Evolutionary conservation across 2,797 vertebrate genomes (phyloP), one percentile per base, ranked within the genome.

Genomic region (Dermochelys coriacea): DNA sequence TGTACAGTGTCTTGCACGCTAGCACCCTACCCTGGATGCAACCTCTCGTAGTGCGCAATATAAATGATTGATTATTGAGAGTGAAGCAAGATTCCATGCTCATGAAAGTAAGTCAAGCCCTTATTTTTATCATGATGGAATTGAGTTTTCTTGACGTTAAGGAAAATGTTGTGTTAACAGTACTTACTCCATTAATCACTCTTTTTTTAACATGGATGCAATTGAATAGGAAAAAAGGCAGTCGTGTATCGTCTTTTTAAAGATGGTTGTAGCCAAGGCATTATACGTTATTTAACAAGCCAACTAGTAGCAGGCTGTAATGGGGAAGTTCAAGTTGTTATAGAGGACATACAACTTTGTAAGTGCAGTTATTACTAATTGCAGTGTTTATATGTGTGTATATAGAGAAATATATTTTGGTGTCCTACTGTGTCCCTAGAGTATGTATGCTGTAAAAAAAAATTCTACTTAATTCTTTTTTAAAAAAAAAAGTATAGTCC

Each of bases 1-100:
- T 96, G 95, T 95, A 95, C 91, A 79, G 79, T 91, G 94, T 95
- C 96, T 96, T 12, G 89, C 90, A 93, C 94, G 86, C 81, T 77
- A 77, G 34, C 86, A 96, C 71, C 93, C 61, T 45, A 64, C 88
- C 87, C 89, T 86, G 0, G 0, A 74, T 55, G 83, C 85, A 95
- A 94, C 89, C 88, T 95, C 96, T 95, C 51, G 93, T 94, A 96
- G 87, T 90, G 80, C 83, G 82, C 47, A 61, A 45, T 87, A 89
- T 94, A 93, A 93, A 96, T 84, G 71, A 95, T 93, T 93, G 92
- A 91, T 96, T 95, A 77, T 80, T 91, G 77, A 27, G 79, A 89
- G 34, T 2, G 1, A 90, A 92, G 78, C 80, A 79, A 93, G 52
- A 84, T 92, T 88, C 52, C 6, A 90, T 93, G 85, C 79, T 50